Base-by-base conservation (phyloP, 64 coral and sea anemone species). In the Dendrophyllia cribrosa region DNA sequence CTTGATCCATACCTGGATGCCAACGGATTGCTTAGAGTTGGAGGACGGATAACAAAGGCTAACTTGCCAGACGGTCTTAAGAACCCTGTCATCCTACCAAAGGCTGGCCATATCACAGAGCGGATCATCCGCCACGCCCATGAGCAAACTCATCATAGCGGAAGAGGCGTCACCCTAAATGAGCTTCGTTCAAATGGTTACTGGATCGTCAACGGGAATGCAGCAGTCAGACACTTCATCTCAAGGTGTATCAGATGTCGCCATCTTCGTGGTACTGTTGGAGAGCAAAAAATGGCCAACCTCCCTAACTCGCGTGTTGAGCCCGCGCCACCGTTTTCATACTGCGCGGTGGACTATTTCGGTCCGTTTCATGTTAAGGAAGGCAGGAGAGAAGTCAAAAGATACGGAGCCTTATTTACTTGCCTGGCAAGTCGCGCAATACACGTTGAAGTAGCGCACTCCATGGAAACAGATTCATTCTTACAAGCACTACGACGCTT, bases 1-100 rank as follows among this genome's bases (percentile, higher is more conserved):
- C 65, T 93, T n/a, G 92, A 93, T 72, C 92, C 92, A 51, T 94
- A 82, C 70, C 50, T 89, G 13, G 75, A 93, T 83, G 26, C 16
- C 20, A 51, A 20, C 22, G 51, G 92, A 47, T 5, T 70, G 68
- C 7, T 88, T n/a, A 51, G 81, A 92, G 79, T 91, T 17, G 79
- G 92, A 59, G 82, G 90, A 64, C 50, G 81, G 43, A 92, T 86
- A 75, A 75, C 34, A 21, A 77, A 52, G 66, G 90, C 90, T 16
- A 60, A 81, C 70, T 24, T 90, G 43, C 9, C 75, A 48, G 6
- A 50, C 43, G 23, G n/a, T 23, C 46, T 78, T 17, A 78, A 58
- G 53, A 50, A 78, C 43, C 75, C 75, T 9, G 66, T 17, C 34
- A 34, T 34, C 34, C 34, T 34, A 34, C 34, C 34, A 34, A 34